phyloP scores from a whole-genome alignment of 2,797 vertebrate genomes.

The Notamacropus eugenii region DNA sequence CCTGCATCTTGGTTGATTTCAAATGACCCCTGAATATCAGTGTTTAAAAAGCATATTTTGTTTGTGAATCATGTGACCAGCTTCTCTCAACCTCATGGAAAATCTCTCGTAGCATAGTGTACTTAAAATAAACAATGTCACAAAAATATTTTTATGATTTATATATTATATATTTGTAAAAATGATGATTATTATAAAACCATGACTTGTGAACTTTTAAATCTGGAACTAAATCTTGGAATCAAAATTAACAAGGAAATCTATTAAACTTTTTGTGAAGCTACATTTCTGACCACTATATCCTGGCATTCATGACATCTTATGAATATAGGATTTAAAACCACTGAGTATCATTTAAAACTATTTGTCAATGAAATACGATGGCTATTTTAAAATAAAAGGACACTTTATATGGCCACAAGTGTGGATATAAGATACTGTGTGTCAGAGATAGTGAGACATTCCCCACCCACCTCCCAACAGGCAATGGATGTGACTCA shows the following conservation, averaged over 20 bases:
- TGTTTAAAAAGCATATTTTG: constrained; percentile 85
- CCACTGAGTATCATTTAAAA: background rate
- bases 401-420: fast-evolving
- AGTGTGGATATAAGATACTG: background rate
- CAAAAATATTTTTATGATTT: constrained; percentile 64
- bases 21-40: constrained; percentile 87
- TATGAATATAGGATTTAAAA: background rate
- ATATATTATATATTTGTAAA: background rate
- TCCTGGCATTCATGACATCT: fast-evolving
- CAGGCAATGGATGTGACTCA: constrained; percentile 49
- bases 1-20: constrained; percentile 89
- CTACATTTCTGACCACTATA: background rate
- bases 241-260: background rate
- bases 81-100: constrained; percentile 93
- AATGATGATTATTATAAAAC: background rate
- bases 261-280: background rate
- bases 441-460: too few relatives aligned
- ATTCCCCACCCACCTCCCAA: fast-evolving
- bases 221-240: background rate
- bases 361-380: background rate
- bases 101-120: constrained; percentile 95
- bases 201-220: background rate
- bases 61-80: constrained; percentile 96
- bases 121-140: constrained; percentile 87
- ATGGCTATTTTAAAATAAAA: background rate